Conservation (phyloP, 1,140 invertebrate genomes). For the Pteromalus puparum region DNA sequence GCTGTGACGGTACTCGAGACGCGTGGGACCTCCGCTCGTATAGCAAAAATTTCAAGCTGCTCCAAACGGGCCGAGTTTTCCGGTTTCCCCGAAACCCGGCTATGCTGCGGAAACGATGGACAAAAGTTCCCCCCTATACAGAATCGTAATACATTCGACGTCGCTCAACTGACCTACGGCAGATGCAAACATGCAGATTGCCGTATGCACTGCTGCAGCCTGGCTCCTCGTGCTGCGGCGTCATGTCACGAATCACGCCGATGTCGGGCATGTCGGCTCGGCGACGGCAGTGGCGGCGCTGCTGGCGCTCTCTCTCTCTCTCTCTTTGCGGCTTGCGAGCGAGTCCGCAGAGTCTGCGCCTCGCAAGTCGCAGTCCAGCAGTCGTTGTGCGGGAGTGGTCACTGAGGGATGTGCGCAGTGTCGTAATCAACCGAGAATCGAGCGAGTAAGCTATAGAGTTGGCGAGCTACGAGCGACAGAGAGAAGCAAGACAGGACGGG, state of each 20-base stretch:
- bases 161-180: too few relatives aligned
- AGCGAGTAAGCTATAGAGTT: conserved; percentile 44
- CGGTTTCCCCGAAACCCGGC: too few relatives aligned
- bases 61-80: too few relatives aligned
- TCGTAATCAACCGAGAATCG: conserved; percentile 57
- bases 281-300: background rate
- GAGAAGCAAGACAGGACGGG: background rate
- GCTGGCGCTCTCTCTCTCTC: conserved; percentile 52
- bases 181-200: too few relatives aligned
- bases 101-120: too few relatives aligned
- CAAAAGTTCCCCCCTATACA: too few relatives aligned
- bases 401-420: conserved; percentile 70
- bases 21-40: background rate
- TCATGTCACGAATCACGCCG: too few relatives aligned
- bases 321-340: conserved; percentile 63
- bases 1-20: background rate
- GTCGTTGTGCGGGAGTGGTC: conserved; percentile 75
- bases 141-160: too few relatives aligned
- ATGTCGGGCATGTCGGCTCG: too few relatives aligned
- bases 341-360: conserved; percentile 55
- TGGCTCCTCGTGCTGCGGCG: background rate
- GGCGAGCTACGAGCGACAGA: background rate
- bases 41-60: too few relatives aligned
- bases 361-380: conserved; percentile 72
- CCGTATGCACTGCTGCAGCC: background rate